These are phyloP conservation scores for Pilophorus perplexus DNA, from an alignment of 2,888 invertebrate genomes.

Conservation along the genomic window DNA sequence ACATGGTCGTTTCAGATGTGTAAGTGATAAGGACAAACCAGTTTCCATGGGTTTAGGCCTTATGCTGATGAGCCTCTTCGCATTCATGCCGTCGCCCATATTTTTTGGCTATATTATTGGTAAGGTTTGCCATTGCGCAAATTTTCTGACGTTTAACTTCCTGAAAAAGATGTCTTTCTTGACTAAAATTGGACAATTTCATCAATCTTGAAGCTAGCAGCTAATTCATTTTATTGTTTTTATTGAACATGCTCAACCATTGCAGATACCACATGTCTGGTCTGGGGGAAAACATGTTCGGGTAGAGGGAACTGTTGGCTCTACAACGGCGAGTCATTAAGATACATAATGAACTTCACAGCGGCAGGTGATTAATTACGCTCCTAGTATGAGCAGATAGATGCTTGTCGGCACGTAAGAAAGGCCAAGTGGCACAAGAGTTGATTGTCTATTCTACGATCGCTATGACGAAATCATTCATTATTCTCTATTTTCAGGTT, in stretches of 20 bases:
- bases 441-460: background rate
- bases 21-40: conserved; percentile 70
- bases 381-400: no score
- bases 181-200: no score
- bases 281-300: conserved; percentile 71
- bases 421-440: no score
- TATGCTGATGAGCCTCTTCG: conserved; percentile 67
- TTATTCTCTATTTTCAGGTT: conserved; percentile 52
- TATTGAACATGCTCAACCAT: no score
- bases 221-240: no score
- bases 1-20: conserved; percentile 62
- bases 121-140: conserved; percentile 50
- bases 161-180: no score
- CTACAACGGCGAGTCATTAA: conserved; percentile 64
- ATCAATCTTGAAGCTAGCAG: no score
- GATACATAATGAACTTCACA: conserved; percentile 64
- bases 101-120: conserved; percentile 71
- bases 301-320: conserved; percentile 72
- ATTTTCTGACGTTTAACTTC: no score
- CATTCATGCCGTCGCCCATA: conserved; percentile 74
- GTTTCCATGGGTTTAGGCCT: conserved; percentile 69
- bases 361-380: conserved; percentile 56
- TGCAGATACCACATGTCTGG: conserved; percentile 64
- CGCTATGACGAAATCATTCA: background rate
- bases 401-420: no score